Base-by-base conservation (phyloP, 2,113 vertebrate species). In the Campylomormyrus numenius region DNA sequence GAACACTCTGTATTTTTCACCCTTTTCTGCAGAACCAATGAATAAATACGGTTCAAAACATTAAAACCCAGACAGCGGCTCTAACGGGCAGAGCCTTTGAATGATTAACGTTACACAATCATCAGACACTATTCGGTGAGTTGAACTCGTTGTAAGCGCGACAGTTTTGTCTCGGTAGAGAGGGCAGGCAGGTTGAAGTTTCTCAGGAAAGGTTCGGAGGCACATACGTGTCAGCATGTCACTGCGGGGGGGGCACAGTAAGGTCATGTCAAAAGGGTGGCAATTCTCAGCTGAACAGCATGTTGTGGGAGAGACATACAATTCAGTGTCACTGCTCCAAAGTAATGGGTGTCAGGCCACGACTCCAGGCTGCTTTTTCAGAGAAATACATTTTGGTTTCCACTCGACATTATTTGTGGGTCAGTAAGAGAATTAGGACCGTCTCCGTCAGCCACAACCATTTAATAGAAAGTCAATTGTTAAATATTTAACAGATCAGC, bases 401-500 rank as follows among this genome's bases (percentile, higher is more conserved):
- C 66, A 0, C 17, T 21, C 4, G 50, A 31, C 21, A 49, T 88
- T 50, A 77, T 39, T 45, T 31, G 48, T 46, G 74, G 88, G 66
- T 89, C 62, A 89, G 5, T 77, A 77, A 42, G 1, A 80, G 66
- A 35, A 89, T 48, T 45, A 50, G 48, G 27, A 19, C 66, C 2
- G 9, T 17, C 6, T 31, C 27, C 88, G 5, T 4, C 46, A 80
- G 11, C 15, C 66, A 21, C 46, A 77, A 13, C 11, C n/a, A 48
- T 19, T 80, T 27, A 77, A 89, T 50, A 35, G 27, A 46, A 11
- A 66, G 48, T 48, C 42, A 27, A 50, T 52, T 31, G 27, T 50
- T 89, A 27, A 89, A 89, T 52, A 80, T 50, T 89, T 48, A 77
- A 89, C 66, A 89, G 88, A 66, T 89, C 88, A 39, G 13, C 24